Evolutionary conservation across 2,113 vertebrate species (phyloP).

Genomic region (Rallus limicola): DNA sequence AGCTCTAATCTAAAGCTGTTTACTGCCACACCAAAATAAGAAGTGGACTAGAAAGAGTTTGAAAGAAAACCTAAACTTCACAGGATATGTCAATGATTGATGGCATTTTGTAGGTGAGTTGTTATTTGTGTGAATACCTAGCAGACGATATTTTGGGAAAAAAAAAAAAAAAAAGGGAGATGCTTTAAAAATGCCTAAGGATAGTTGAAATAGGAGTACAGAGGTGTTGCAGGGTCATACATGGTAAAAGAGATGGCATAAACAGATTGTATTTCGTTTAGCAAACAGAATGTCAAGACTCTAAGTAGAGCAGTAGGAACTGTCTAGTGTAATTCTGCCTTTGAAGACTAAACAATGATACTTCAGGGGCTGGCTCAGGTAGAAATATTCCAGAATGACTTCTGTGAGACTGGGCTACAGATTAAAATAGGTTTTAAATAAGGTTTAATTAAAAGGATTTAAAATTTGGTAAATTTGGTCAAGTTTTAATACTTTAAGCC

Average conservation of each 20-base stretch:
- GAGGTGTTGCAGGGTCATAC: neutral
- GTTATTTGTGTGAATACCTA: neutral
- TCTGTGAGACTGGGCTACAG: neutral
- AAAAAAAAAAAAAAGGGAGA: neutral
- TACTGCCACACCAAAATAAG: neutral
- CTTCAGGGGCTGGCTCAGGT: neutral
- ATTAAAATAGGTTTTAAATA: neutral
- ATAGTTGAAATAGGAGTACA: neutral
- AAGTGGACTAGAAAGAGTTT: neutral
- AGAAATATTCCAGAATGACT: neutral
- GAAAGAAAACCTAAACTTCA: neutral
- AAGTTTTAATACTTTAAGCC: neutral
- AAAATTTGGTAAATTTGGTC: neutral
- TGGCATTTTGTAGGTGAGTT: neutral
- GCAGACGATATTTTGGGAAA: neutral
- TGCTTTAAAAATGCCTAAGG: neutral
- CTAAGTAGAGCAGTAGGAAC: neutral
- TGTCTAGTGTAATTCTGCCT: neutral
- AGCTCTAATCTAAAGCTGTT: conserved; percentile 13
- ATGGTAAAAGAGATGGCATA: neutral
- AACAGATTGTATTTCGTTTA: neutral
- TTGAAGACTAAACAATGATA: neutral
- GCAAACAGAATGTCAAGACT: neutral
- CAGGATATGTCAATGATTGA: neutral
- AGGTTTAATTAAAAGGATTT: neutral